Base-by-base conservation (phyloP, 1,140 invertebrate species). In the Archegozetes longisetosus region DNA sequence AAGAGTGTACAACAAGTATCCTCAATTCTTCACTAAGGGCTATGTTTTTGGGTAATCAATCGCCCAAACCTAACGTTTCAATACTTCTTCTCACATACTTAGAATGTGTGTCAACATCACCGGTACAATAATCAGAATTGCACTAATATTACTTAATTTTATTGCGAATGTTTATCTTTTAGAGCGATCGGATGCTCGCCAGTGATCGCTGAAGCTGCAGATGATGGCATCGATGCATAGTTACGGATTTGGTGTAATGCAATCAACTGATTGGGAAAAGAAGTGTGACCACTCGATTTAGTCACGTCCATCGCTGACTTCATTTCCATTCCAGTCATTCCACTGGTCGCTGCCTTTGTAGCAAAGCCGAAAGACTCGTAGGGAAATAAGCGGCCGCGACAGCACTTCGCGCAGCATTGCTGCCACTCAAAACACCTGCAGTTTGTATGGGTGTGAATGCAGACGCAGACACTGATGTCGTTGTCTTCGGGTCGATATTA, bases 201-300 rank as follows among this genome's bases (percentile, higher is more conserved):
- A n/a, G n/a, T n/a, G n/a, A 59, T 58, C 40, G 48, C 47, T 57
- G 23, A 20, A 4, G 23, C 49, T 9, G 25, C 67, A 76, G 78
- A 74, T 70, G 76, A 72, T 80, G 88, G 88, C 70, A 92, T 88
- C 71, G 91, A 88, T 62, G 90, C 88, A 75, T 94, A 95, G 72
- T 94, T 97, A 68, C 91, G 81, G 67, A 96, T 95, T 74, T 95
- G 90, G 74, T 95, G 89, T 56, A 97, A 77, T 63, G 89, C 93
- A 68, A 96, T 91, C 66, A 95, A 78, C 71, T 94, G 90, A 72
- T 93, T 94, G 53, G 90, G 89, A 72, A 91, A 93, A 61, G 71
- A 68, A 81, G 81, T 67, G 83, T 86, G 17, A 47, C 55, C 55
- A 20, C 55, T 24, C 2, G 9, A 1, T 24, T 57, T 57, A 67